Evolutionary conservation across 2,888 invertebrate genomes (phyloP).

Genomic region (Acrobasis repandana): DNA sequence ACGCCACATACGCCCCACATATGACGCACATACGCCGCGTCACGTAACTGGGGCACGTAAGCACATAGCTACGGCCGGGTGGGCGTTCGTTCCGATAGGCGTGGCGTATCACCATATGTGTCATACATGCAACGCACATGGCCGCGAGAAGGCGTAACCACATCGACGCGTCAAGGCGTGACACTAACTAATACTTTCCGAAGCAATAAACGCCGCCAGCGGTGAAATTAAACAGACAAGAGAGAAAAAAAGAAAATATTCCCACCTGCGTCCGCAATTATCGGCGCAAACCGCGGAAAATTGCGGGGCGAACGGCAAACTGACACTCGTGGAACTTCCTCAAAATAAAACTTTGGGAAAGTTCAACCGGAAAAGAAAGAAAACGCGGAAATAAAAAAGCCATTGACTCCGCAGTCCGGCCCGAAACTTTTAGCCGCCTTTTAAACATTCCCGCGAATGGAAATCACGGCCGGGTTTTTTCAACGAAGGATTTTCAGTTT

Average conservation of each 20-base stretch:
- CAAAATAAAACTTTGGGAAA: slow-evolving; percentile 78
- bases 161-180: slow-evolving; percentile 33
- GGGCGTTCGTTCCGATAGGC: slow-evolving; percentile 67
- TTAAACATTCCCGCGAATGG: slow-evolving; percentile 67
- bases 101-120: slow-evolving; percentile 48
- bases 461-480: slow-evolving; percentile 62
- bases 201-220: slow-evolving; percentile 38
- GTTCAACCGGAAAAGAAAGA: slow-evolving; percentile 79
- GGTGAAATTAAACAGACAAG: slow-evolving; percentile 38
- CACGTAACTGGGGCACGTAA: slow-evolving; percentile 64
- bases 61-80: slow-evolving; percentile 45
- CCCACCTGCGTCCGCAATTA: slow-evolving; percentile 80
- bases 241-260: slow-evolving; percentile 53
- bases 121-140: slow-evolving; percentile 44
- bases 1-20: slow-evolving; percentile 60
- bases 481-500: slow-evolving; percentile 62
- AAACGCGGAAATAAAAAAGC: slow-evolving; percentile 80
- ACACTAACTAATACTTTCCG: slow-evolving; percentile 30
- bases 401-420: slow-evolving; percentile 77
- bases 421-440: slow-evolving; percentile 72
- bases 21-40: slow-evolving; percentile 53
- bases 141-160: slow-evolving; percentile 47
- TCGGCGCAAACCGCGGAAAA: slow-evolving; percentile 78
- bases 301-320: slow-evolving; percentile 76
- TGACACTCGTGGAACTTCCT: slow-evolving; percentile 80